A percentile compares a stretch with the other conserved stretches of the same genome.
Evolutionary conservation across 1,140 invertebrate species (phyloP).

Genomic region (Ylistrum balloti): DNA sequence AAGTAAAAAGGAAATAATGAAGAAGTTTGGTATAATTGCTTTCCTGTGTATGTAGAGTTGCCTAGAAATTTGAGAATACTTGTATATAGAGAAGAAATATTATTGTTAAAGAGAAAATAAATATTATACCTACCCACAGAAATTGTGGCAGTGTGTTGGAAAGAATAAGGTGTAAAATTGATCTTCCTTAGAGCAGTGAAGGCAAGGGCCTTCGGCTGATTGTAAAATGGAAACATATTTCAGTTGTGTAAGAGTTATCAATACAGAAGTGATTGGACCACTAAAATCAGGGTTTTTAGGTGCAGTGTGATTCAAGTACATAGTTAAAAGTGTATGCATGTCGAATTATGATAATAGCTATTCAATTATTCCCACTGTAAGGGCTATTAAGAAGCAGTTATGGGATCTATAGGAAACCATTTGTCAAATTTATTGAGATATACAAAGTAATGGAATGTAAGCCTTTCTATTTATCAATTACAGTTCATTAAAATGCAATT

Average conservation of each 20-base stretch:
- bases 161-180: not conserved
- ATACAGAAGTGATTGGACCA: not conserved
- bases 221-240: not conserved
- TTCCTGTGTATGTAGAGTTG: not conserved
- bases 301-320: not conserved
- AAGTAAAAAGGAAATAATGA: not conserved
- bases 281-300: not conserved
- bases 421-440: not conserved
- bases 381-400: not conserved
- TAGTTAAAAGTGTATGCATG: not conserved
- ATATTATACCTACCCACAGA: not conserved
- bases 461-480: conserved; percentile 1
- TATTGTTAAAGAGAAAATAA: not conserved
- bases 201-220: not conserved
- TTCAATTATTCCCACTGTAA: not conserved
- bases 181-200: not conserved
- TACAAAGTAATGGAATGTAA: not conserved
- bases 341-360: not conserved
- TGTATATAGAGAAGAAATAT: not conserved
- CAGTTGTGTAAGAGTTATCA: not conserved
- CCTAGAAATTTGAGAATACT: not conserved
- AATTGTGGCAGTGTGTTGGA: not conserved
- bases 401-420: not conserved
- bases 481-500: not conserved
- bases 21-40: not conserved